Evolutionary conservation across 1,140 invertebrate species (phyloP), one percentile per base, ranked within the genome.

Genomic region (Caerostris extrusa): DNA sequence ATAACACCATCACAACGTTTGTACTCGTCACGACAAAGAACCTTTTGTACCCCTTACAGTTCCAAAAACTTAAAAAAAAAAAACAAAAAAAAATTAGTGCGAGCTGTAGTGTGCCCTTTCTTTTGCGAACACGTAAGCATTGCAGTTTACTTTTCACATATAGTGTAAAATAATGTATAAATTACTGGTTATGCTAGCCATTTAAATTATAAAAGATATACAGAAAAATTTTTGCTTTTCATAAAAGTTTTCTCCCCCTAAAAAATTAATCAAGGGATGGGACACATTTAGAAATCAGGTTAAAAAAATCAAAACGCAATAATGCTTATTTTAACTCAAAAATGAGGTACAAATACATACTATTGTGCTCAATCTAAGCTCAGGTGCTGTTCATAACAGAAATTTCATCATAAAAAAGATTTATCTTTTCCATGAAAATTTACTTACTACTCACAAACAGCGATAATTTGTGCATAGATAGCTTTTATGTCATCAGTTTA

Each of bases 371-470:
- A 93, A 93, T 89, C 64, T 81, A 88, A 93, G 83, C 92, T 93
- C 92, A 93, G 92, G 92, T 93, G 92, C 92, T 93, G 92, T 93
- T 93, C 64, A 93, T 88, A 69, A 93, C 71, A 89, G 86, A 77
- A 86, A 93, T 88, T n/a, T 93, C 50, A 93, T 93, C 92, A 88
- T 86, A 89, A 93, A 50, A 71, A 89, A 67, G 71, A 93, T 77
- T 86, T 88, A 88, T 93, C 85, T 93, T 93, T 93, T 88, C 53
- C 85, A 93, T 71, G 50, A 57, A 93, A 81, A 87, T 67, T 88
- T 88, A 71, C 58, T 91, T 82, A 91, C 50, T 50, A 87, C 77
- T 53, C 90, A 69, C 53, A n/a, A 87, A 58, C 34, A 53, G 50
- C n/a, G 67, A 60, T 83, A 14, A 88, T 82, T 60, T 57, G 61